Percentiles rank a stretch among this genome's conserved stretches.
Evolutionary conservation across 2,797 vertebrate genomes (phyloP).

Genomic region (Anableps anableps): DNA sequence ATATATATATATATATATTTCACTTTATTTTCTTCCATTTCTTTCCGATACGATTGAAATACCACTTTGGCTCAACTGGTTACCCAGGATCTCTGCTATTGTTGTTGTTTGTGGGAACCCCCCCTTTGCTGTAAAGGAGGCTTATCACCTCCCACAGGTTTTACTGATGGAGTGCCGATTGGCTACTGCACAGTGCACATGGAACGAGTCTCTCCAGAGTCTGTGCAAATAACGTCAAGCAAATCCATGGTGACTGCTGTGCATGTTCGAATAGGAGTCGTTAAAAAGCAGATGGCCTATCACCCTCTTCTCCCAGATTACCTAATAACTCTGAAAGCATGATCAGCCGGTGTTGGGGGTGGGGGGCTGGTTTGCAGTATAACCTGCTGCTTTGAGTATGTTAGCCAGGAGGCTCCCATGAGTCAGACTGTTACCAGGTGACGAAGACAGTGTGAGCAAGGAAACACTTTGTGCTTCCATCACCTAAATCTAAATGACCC

Average conservation of each 20-base stretch:
- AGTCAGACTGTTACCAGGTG: slow-evolving; percentile 75
- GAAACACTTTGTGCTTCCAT: slow-evolving; percentile 31
- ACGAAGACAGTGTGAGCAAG: slow-evolving; percentile 34
- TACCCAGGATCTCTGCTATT: slow-evolving; percentile 37
- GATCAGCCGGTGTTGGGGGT: slow-evolving; percentile 28
- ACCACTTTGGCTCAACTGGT: slow-evolving; percentile 37
- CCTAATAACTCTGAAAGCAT: slow-evolving; percentile 68
- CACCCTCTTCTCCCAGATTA: slow-evolving; percentile 63
- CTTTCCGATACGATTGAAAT: slow-evolving; percentile 25
- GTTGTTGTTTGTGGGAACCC: slow-evolving; percentile 48
- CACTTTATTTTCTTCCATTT: slow-evolving; percentile 8
- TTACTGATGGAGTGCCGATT: slow-evolving; percentile 46
- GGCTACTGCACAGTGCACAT: slow-evolving; percentile 48
- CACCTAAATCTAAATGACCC: slow-evolving; percentile 63
- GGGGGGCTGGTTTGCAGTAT: slow-evolving; percentile 47
- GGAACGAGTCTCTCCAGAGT: slow-evolving; percentile 35
- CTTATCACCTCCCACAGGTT: slow-evolving; percentile 66
- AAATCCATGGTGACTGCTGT: slow-evolving; percentile 47
- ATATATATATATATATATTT: slow-evolving; percentile 30
- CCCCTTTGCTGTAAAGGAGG: slow-evolving; percentile 43
- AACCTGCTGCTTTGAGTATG: slow-evolving; percentile 62
- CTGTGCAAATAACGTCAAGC: slow-evolving; percentile 62
- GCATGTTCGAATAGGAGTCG: slow-evolving; percentile 40
- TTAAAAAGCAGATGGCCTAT: slow-evolving; percentile 47
- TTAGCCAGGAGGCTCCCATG: slow-evolving; percentile 53